These are phyloP conservation scores for Diploscapter pachys DNA, from an alignment of 1,140 invertebrate genomes.

Conservation along the genomic window DNA sequence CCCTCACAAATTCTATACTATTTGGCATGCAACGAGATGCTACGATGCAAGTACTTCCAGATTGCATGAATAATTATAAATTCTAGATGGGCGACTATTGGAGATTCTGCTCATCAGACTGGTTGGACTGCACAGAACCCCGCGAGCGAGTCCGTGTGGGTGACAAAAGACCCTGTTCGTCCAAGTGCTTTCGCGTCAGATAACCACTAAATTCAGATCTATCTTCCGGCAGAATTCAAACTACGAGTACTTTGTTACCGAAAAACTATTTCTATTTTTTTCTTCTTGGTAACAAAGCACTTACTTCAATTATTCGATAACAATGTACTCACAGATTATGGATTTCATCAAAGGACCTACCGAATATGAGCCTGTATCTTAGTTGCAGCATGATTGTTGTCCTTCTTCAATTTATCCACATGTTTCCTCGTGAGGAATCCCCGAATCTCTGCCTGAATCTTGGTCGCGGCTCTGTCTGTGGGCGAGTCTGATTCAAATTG, in stretches of 20 bases:
- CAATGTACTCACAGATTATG: background rate
- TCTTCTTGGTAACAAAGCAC: background rate
- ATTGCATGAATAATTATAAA: too few relatives aligned
- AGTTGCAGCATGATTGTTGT: constrained; percentile 52
- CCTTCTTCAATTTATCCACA: constrained; percentile 48
- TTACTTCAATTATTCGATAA: constrained; percentile 1
- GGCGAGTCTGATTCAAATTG: constrained; percentile 45
- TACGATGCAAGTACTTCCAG: too few relatives aligned
- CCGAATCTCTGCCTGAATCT: constrained; percentile 56
- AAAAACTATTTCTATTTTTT: constrained; percentile 1
- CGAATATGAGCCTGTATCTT: constrained; percentile 57
- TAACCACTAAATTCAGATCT: constrained; percentile 46
- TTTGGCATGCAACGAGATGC: too few relatives aligned
- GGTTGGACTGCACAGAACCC: constrained; percentile 41
- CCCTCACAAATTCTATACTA: too few relatives aligned
- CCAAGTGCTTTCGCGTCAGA: constrained; percentile 51
- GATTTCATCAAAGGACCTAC: constrained; percentile 19
- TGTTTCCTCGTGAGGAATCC: constrained; percentile 54
- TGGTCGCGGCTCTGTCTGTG: constrained; percentile 55
- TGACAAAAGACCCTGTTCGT: constrained; percentile 48
- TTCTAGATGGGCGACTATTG: too few relatives aligned
- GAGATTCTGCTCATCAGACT: constrained; percentile 23
- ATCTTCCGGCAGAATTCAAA: constrained; percentile 19
- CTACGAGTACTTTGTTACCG: too few relatives aligned
- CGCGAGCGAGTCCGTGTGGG: constrained; percentile 45